These are phyloP conservation scores for Dasysyrphus albostriatus DNA, from an alignment of 2,888 invertebrate species.

Conservation along the genomic window DNA sequence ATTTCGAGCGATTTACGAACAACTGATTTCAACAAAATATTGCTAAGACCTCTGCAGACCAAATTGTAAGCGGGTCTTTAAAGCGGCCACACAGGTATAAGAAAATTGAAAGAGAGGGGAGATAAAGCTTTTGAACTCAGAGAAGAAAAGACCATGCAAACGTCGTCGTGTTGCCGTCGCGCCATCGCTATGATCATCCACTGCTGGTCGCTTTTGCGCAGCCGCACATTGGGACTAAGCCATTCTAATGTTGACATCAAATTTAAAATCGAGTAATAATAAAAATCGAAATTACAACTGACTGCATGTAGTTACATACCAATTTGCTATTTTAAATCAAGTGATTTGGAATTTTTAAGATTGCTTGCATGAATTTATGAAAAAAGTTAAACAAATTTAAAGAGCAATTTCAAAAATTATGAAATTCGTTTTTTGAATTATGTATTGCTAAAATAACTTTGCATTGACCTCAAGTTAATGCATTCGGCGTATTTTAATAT, in stretches of 20 bases:
- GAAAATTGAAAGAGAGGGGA: constrained; percentile 47
- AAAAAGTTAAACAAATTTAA: no score
- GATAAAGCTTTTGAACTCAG: neutral
- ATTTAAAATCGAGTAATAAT: neutral
- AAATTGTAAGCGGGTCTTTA: constrained; percentile 62
- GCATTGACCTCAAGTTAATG: no score
- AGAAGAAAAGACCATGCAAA: constrained; percentile 43
- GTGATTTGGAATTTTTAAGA: no score
- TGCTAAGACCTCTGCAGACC: constrained; percentile 63
- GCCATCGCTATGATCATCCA: neutral
- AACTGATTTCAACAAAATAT: constrained; percentile 64
- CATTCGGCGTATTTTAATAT: no score
- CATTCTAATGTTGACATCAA: neutral
- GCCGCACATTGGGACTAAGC: neutral
- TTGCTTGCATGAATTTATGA: no score
- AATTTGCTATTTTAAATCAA: no score
- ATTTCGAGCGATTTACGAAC: constrained; percentile 63
- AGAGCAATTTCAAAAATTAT: no score
- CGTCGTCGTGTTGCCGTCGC: neutral
- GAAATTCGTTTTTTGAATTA: no score
- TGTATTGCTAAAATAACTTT: no score
- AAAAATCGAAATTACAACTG: no score
- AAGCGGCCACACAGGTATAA: constrained; percentile 47
- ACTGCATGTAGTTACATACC: no score
- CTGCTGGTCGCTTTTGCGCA: neutral